Evolutionary conservation across 2,888 invertebrate genomes (phyloP).

Genomic region (Megastigmus dorsalis): DNA sequence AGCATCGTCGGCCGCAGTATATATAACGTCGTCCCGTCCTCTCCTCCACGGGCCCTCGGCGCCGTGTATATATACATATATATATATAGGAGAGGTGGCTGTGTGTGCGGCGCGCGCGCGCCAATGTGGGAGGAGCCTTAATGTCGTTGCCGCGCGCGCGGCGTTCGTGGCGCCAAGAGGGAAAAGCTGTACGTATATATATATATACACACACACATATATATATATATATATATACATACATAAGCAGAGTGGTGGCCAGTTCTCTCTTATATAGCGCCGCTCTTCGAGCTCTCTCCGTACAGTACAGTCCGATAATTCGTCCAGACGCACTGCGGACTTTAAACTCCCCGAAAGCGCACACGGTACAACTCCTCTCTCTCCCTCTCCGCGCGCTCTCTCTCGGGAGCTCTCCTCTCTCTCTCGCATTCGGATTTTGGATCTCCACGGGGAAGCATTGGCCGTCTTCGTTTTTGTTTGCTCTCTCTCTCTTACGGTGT

Average conservation of each 20-base stretch:
- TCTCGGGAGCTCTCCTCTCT: background rate
- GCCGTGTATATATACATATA: no score
- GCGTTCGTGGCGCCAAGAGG: constrained; percentile 73
- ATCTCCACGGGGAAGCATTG: constrained; percentile 9
- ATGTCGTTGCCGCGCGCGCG: constrained; percentile 72
- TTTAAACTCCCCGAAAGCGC: constrained; percentile 41
- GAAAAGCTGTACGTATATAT: constrained; percentile 58
- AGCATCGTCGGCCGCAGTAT: no score
- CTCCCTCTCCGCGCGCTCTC: background rate
- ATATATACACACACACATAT: constrained; percentile 10
- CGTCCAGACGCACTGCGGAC: constrained; percentile 52
- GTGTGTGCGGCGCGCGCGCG: constrained; percentile 44
- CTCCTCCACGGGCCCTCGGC: no score
- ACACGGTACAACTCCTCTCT: no score
- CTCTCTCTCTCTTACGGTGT: background rate
- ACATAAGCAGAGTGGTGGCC: constrained; percentile 10
- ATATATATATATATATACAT: background rate
- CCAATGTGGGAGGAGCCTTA: no score
- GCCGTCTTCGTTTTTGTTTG: background rate
- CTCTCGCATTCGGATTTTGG: background rate
- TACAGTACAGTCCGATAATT: constrained; percentile 47
- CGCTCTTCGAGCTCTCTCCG: constrained; percentile 30
- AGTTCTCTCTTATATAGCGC: constrained; percentile 50
- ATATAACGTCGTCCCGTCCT: no score
- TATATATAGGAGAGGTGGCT: no score